phyloP scores from a whole-genome alignment of 2,113 vertebrate genomes.

The Synodontis membranacea region DNA sequence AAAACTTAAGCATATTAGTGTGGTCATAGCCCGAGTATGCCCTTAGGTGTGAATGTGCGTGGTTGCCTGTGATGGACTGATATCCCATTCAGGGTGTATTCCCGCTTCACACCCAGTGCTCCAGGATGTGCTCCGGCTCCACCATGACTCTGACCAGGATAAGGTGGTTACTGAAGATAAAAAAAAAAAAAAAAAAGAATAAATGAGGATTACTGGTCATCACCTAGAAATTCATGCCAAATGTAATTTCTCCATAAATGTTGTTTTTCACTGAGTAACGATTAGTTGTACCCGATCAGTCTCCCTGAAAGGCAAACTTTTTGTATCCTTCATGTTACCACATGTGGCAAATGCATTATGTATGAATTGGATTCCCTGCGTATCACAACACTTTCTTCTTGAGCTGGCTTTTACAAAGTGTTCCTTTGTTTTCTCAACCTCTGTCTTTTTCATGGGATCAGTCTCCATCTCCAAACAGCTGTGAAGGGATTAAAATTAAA shows the following conservation, averaged over 20 bases:
- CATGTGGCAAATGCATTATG: constrained; percentile 18
- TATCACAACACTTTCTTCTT: constrained; percentile 29
- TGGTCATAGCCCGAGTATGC: too few relatives aligned
- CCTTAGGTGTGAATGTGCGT: neutral
- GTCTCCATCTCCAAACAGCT: constrained; percentile 55
- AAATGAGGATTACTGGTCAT: neutral
- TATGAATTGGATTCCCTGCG: constrained; percentile 27
- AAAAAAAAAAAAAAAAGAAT: neutral
- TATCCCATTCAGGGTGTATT: neutral
- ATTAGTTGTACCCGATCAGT: neutral
- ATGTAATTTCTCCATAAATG: neutral
- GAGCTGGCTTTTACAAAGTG: constrained; percentile 58
- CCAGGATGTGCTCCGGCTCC: neutral
- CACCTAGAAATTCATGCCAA: neutral
- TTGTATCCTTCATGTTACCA: constrained; percentile 11
- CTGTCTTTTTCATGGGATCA: constrained; percentile 58
- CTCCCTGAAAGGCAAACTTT: constrained; percentile 5
- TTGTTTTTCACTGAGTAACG: neutral
- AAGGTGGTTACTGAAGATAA: neutral
- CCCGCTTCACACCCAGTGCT: neutral
- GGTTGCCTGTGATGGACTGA: neutral
- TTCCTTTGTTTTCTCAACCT: constrained; percentile 59
- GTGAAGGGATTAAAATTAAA: constrained; percentile 62
- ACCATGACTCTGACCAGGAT: neutral
- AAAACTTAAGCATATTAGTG: too few relatives aligned